phyloP scores from a whole-genome alignment of 2,888 invertebrate species.

The Harmothoe impar region DNA sequence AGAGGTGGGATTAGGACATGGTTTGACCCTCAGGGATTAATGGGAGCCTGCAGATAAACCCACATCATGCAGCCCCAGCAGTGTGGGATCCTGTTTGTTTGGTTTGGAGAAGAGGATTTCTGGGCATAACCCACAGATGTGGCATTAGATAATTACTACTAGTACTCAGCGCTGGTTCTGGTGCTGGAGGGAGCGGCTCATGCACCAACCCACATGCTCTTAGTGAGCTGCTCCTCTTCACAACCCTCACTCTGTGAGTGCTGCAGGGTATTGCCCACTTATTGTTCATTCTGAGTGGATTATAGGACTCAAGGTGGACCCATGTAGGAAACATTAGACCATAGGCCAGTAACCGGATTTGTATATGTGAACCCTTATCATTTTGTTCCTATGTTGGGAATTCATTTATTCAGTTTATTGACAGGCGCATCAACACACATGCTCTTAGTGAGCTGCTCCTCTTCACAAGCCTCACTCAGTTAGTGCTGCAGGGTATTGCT shows the following conservation, averaged over 20 bases:
- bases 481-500: too few relatives aligned
- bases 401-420: too few relatives aligned
- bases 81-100: background rate
- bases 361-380: too few relatives aligned
- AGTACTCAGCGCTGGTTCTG: background rate
- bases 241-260: background rate
- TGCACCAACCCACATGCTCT: background rate
- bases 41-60: background rate
- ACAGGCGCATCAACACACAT: too few relatives aligned
- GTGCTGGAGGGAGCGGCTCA: background rate
- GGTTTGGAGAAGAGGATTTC: background rate
- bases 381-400: too few relatives aligned
- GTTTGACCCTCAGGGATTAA: background rate
- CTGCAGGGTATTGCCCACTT: background rate
- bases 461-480: too few relatives aligned
- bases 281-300: background rate
- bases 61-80: background rate
- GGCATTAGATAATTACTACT: conserved; percentile 13
- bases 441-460: too few relatives aligned
- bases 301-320: too few relatives aligned
- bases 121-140: background rate
- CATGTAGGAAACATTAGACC: too few relatives aligned
- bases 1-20: background rate
- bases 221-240: background rate
- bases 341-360: too few relatives aligned